These are phyloP conservation scores for Halocynthia aurantium DNA, from an alignment of 23 tunicate species.

Conservation along the genomic window DNA sequence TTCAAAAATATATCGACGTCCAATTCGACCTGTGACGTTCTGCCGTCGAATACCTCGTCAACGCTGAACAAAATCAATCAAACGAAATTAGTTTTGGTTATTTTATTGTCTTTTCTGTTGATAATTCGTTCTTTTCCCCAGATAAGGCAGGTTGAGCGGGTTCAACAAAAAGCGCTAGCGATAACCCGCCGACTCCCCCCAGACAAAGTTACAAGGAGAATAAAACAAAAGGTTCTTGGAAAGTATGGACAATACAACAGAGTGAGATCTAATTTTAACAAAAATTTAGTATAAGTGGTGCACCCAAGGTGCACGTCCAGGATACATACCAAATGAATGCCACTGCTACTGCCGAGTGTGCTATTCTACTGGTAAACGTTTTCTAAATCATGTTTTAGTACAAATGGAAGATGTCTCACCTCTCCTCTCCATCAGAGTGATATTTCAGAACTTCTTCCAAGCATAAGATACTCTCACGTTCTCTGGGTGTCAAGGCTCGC, in stretches of 20 bases:
- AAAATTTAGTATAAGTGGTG: too few species aligned
- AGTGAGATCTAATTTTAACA: too few species aligned
- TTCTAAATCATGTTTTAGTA: too few species aligned
- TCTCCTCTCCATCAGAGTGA: constrained; percentile 4
- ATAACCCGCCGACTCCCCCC: neutral
- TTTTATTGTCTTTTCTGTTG: neutral
- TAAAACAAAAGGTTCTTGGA: neutral
- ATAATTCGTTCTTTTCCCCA: neutral
- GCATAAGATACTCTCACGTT: constrained; percentile 56
- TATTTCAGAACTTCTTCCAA: constrained; percentile 46
- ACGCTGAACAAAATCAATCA: constrained; percentile 6
- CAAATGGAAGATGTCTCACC: neutral
- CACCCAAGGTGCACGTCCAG: too few species aligned
- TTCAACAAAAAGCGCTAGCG: neutral
- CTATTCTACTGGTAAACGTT: too few species aligned
- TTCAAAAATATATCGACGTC: too few species aligned
- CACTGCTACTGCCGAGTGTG: too few species aligned
- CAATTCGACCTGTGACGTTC: too few species aligned
- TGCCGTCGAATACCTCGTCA: constrained; percentile 9
- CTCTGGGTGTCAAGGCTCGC: constrained; percentile 74
- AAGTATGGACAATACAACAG: too few species aligned
- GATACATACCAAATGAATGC: too few species aligned
- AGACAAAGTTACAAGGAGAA: neutral
- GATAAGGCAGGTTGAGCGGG: neutral
- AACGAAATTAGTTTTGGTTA: neutral